These are phyloP conservation scores for Hypotaenidia okinawae DNA, from an alignment of 2,797 vertebrate genomes.

Conservation along the genomic window DNA sequence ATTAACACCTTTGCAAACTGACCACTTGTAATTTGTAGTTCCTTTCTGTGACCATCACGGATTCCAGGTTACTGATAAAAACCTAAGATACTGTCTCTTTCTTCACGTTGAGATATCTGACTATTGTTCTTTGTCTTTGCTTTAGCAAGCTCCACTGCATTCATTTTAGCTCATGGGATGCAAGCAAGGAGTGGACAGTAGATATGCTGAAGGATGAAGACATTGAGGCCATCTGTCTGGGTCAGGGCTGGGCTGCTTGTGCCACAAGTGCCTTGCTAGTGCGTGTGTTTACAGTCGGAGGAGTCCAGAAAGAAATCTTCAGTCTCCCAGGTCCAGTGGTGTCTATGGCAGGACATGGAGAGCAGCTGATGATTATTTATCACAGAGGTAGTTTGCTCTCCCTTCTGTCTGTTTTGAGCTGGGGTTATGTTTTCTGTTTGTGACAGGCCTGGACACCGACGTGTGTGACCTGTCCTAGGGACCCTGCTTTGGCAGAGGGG, in stretches of 20 bases:
- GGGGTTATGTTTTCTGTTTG: background rate
- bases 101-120: background rate
- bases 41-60: background rate
- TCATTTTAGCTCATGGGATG: slow-evolving; percentile 96
- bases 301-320: slow-evolving; percentile 91
- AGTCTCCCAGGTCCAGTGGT: slow-evolving; percentile 91
- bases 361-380: slow-evolving; percentile 89
- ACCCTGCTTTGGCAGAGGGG: no score
- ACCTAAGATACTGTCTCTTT: accelerated
- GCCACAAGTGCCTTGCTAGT: slow-evolving; percentile 86
- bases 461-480: no score
- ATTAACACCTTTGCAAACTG: background rate
- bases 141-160: slow-evolving; percentile 94
- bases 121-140: background rate
- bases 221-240: slow-evolving; percentile 86
- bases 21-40: background rate
- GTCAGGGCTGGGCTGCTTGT: slow-evolving; percentile 91
- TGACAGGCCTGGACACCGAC: background rate
- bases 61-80: background rate
- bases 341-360: slow-evolving; percentile 89
- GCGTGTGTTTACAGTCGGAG: slow-evolving; percentile 89
- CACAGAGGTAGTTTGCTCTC: slow-evolving; percentile 84
- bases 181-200: slow-evolving; percentile 95
- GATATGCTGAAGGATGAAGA: slow-evolving; percentile 91
- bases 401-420: background rate